Evolutionary conservation across 2,797 vertebrate genomes (phyloP).

Genomic region (Sciurus vulgaris): DNA sequence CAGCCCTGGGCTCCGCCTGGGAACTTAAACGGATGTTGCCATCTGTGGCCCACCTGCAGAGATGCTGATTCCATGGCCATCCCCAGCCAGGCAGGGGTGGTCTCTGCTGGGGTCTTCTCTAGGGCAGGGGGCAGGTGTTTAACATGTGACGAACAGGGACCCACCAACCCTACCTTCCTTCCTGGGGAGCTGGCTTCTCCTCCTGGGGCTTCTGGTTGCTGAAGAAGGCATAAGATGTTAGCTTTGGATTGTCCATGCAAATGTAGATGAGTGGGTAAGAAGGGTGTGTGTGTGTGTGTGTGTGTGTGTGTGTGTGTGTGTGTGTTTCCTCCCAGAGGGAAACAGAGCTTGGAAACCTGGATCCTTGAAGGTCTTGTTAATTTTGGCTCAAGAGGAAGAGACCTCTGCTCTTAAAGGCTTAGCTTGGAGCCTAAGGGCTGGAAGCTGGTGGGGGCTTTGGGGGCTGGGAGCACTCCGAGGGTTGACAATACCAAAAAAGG

Average conservation of each 20-base stretch:
- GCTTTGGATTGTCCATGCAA: background rate
- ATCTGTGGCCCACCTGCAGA: background rate
- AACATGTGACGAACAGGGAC: background rate
- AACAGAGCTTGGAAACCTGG: background rate
- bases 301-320: background rate
- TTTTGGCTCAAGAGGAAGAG: background rate
- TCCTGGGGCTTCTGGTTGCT: background rate
- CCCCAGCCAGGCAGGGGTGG: too few relatives aligned
- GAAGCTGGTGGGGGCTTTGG: rapidly evolving
- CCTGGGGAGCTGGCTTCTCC: background rate
- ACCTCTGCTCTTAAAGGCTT: background rate
- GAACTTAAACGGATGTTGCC: background rate
- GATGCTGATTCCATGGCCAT: background rate
- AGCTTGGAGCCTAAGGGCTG: background rate
- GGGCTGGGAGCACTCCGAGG: background rate
- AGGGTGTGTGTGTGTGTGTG: background rate
- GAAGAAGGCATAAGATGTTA: background rate
- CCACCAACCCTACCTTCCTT: background rate
- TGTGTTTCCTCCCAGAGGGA: background rate
- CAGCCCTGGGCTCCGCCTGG: background rate
- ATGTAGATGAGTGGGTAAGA: background rate
- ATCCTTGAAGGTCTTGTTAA: background rate
- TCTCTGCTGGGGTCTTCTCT: background rate
- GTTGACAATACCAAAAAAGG: too few relatives aligned
- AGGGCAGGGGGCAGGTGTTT: background rate